A percentile compares a stretch with the other conserved stretches of the same genome.
Conservation (phyloP, 2,888 invertebrate genomes). For the Eilema sororculum region DNA sequence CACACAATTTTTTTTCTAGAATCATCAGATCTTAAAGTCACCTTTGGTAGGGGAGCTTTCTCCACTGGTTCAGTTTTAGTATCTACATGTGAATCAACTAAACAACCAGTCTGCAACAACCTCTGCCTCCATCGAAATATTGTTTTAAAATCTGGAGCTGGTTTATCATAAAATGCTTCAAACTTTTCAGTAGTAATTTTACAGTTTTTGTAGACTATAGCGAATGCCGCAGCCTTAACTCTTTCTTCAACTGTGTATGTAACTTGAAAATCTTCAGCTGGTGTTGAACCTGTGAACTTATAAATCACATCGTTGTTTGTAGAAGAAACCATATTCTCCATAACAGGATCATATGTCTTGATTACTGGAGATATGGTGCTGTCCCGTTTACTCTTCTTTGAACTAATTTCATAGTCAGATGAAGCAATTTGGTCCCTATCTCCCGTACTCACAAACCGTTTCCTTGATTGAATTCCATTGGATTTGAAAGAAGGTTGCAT, state of each 20-base stretch:
- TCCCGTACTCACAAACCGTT: constrained; percentile 68
- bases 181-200: constrained; percentile 78
- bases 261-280: constrained; percentile 72
- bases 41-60: constrained; percentile 22
- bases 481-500: constrained; percentile 58
- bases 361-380: constrained; percentile 58
- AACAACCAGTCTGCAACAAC: constrained; percentile 76
- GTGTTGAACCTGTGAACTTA: constrained; percentile 71
- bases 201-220: constrained; percentile 80
- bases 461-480: constrained; percentile 63
- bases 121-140: constrained; percentile 81
- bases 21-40: constrained; percentile 5
- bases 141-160: constrained; percentile 83
- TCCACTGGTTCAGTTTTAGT: constrained; percentile 35
- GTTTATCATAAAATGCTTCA: constrained; percentile 76
- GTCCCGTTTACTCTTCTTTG: constrained; percentile 66
- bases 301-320: constrained; percentile 77
- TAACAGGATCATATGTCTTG: constrained; percentile 72
- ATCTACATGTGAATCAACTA: constrained; percentile 74
- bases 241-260: constrained; percentile 78
- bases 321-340: constrained; percentile 82
- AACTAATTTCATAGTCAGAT: constrained; percentile 74
- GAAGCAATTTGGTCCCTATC: constrained; percentile 74
- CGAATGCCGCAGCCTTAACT: constrained; percentile 78
- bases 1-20: constrained; percentile 45